Base-by-base conservation (phyloP, 2,113 vertebrate genomes). In the Hirundichthys speculiger region DNA sequence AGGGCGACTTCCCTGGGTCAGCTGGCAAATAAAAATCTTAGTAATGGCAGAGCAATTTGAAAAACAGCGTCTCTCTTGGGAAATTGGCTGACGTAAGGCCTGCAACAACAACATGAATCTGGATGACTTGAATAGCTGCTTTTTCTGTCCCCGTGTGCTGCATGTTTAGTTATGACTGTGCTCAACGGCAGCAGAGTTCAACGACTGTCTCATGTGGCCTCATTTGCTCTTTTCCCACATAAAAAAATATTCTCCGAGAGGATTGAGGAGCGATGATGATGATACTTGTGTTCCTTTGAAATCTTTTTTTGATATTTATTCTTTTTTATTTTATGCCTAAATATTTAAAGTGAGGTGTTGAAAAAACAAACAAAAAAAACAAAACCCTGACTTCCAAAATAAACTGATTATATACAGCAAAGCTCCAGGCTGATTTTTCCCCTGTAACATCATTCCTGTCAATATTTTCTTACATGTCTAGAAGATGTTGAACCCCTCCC, bases 11-110 rank as follows among this genome's bases (percentile, higher is more conserved):
- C 46, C 60, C 16, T 14, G 14, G 45, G 43, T 71, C 49, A 54
- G 51, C 61, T 69, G 80, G 30, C 5, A 54, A 79, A 49, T 43
- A 57, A 78, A 70, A 69, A 34, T 65, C 46, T 59, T 39, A 49
- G 38, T 73, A 71, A 76, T 74, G 54, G 45, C 25, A 24, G 34
- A 45, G 60, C 64, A 73, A 80, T 63, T n/a, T 67, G 55, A 52
- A 69, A 77, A 72, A 55, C 45, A 73, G 45, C 9, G 6, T 70
- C 54, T 70, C 64, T 74, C 25, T 42, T 45, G 64, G 65, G 70
- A 16, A 72, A 27, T 30, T 52, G 38, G 53, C 41, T 69, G 46
- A 76, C 7, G 34, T 54, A 46, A 53, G n/a, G 14, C 11, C 14
- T 25, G 11, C 24, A 64, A 51, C 46, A 64, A 75, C 39, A 49